Base-by-base conservation (phyloP, 2,113 vertebrate genomes). In the Sturnus vulgaris region DNA sequence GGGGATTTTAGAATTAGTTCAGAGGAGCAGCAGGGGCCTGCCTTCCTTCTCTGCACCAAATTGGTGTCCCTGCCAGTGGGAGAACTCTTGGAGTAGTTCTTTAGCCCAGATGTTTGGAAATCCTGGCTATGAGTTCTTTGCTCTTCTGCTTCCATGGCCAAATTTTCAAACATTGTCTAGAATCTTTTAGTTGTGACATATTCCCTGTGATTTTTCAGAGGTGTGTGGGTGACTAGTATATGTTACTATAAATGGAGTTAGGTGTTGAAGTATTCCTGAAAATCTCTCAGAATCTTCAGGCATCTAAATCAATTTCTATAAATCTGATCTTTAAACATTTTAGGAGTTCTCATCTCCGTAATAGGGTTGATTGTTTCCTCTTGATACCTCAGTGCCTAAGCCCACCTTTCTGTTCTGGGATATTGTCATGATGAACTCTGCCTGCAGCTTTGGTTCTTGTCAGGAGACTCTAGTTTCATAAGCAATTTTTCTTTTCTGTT, bases 331-430 rank as follows among this genome's bases (percentile, higher is more conserved):
- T 57, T 8, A 77, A 55, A 35, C 16, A 19, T 24, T 49, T 52
- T 15, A 8, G 12, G 13, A 12, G 13, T 75, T 88, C 59, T 49
- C 11, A 2, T 46, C 1, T 0, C 0, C 35, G 4, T 31, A 9
- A 16, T 23, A 68, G 13, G 6, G 6, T 40, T 70, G 8, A 20
- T 4, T 42, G 1, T 61, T 15, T 78, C 4, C 3, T 40, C 19
- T 49, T 71, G 27, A 5, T 71, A 22, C 11, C 11, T 70, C 14
- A 40, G 31, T 1, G 1, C 20, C 39, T 31, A 17, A 47, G 10
- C 18, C 28, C 24, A 49, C 20, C 17, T 7, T 55, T 77, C 69
- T 70, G 31, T 28, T 63, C 15, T 65, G 46, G 28, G 56, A 12
- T 47, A 19, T 4, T 77, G 15, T 35, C 39, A 53, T 16, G 27